Percentiles rank a stretch among this genome's conserved stretches.
These are phyloP conservation scores for Allacma fusca DNA, from an alignment of 2,888 invertebrate genomes.

Conservation along the genomic window DNA sequence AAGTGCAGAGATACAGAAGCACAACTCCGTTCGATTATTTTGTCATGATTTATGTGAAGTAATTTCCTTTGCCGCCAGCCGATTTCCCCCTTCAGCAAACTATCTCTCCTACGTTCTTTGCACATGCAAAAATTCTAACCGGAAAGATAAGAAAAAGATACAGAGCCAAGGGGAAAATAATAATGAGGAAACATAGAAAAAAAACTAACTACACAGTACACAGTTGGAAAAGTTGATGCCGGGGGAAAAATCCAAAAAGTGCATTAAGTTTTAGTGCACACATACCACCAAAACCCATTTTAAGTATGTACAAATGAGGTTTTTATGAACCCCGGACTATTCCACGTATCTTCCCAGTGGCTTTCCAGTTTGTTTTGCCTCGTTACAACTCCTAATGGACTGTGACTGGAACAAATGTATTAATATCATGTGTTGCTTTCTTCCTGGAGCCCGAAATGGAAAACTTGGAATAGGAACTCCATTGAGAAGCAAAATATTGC, in stretches of 20 bases:
- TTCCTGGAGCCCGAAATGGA: not conserved
- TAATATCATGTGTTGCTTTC: slow-evolving; percentile 33
- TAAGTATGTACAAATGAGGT: no score
- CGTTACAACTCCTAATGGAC: slow-evolving; percentile 38
- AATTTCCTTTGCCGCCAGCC: not conserved
- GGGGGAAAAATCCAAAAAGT: no score
- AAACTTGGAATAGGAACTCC: no score
- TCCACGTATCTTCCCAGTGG: not conserved
- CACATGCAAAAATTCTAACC: no score
- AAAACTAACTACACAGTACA: no score
- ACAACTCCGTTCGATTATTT: not conserved
- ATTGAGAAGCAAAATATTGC: no score
- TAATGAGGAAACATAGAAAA: not conserved
- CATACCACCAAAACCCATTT: no score
- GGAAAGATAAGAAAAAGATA: slow-evolving; percentile 7
- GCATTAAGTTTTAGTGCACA: no score
- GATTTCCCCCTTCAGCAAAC: no score
- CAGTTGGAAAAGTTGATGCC: no score
- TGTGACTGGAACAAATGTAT: slow-evolving; percentile 40
- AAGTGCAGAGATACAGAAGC: no score
- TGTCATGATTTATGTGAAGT: not conserved
- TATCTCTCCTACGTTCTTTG: not conserved
- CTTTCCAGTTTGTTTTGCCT: slow-evolving; percentile 21
- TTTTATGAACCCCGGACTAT: not conserved
- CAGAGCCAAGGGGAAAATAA: not conserved